These are phyloP conservation scores for Manis crassicaudata DNA, from an alignment of 2,797 vertebrate genomes.

Conservation along the genomic window DNA sequence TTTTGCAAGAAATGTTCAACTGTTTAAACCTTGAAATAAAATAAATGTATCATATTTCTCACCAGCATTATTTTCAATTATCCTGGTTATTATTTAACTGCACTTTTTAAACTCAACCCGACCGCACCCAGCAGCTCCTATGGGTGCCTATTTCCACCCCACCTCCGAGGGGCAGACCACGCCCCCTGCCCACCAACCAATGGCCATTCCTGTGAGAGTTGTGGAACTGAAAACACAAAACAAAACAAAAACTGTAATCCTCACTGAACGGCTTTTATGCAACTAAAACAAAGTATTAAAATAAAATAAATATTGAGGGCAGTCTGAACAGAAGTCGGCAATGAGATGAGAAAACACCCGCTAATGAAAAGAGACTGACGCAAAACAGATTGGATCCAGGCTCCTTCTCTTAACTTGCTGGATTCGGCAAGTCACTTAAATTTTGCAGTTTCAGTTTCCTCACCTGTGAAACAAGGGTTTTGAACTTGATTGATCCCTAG, in stretches of 20 bases:
- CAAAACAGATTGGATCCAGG: neutral
- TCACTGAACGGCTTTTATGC: neutral
- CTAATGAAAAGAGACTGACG: neutral
- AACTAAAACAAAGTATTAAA: conserved; percentile 32
- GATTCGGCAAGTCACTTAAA: conserved; percentile 18
- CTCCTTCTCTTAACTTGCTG: neutral
- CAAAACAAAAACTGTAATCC: neutral
- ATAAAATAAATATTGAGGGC: neutral
- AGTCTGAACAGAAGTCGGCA: conserved; percentile 15
- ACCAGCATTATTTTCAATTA: conserved; percentile 17
- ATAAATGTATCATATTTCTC: conserved; percentile 1
- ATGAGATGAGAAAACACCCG: neutral
- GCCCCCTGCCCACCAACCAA: neutral
- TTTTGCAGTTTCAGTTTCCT: neutral
- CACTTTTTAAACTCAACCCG: neutral
- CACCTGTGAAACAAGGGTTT: neutral
- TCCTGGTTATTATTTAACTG: neutral
- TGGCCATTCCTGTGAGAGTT: neutral
- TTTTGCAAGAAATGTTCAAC: conserved; percentile 28
- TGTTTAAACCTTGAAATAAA: conserved; percentile 50
- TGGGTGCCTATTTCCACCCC: neutral
- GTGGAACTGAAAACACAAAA: neutral
- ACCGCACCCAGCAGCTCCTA: neutral
- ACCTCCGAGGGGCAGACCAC: neutral
- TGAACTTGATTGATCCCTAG: neutral